Base-by-base conservation (phyloP, 2,797 vertebrate genomes). In the Pagetopsis macropterus region DNA sequence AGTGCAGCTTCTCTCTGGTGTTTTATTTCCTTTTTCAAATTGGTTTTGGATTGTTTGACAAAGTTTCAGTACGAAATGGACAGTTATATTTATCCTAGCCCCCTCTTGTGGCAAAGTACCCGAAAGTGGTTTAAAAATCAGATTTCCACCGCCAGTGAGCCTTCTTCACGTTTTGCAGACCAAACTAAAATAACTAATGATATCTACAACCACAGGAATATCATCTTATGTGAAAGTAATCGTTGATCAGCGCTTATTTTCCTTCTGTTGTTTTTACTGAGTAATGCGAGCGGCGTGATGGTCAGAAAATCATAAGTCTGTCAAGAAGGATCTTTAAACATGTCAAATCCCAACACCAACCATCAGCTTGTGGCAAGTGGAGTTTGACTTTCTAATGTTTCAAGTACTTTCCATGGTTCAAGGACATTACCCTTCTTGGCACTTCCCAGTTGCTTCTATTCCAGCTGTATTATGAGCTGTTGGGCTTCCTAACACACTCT, bases 101-200 rank as follows among this genome's bases (percentile, higher is more conserved):
- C 86, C 87, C 75, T 84, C 89, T 92, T 85, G 82, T 92, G 89
- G 90, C 56, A 85, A 82, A 83, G 73, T 76, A 64, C 72, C 83
- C 67, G 55, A 54, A 68, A 76, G 77, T 19, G 64, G 46, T 64
- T 65, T 70, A 43, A 51, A 63, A 77, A 52, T 46, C 12, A 0
- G 17, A 40, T 33, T 40, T 44, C 0, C 23, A 43, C 2, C 55
- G 44, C 55, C 33, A 4, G 9, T 19, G 31, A 65, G 27, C 19
- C 33, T 15, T 23, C 1, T 8, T 50, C 9, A 70, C 43, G 33
- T 65, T 31, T 1, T 33, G 10, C 44, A 23, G 50, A 12, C 21
- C 52, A 12, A 46, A 59, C 45, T 54, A 43, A 69, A 77, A 70
- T 54, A 73, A 67, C 46, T 70, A 55, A 58, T 27, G 43, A 70